Evolutionary conservation across 2,888 invertebrate genomes (phyloP), one percentile per base, ranked within the genome.

Genomic region (Limnephilus auricula): DNA sequence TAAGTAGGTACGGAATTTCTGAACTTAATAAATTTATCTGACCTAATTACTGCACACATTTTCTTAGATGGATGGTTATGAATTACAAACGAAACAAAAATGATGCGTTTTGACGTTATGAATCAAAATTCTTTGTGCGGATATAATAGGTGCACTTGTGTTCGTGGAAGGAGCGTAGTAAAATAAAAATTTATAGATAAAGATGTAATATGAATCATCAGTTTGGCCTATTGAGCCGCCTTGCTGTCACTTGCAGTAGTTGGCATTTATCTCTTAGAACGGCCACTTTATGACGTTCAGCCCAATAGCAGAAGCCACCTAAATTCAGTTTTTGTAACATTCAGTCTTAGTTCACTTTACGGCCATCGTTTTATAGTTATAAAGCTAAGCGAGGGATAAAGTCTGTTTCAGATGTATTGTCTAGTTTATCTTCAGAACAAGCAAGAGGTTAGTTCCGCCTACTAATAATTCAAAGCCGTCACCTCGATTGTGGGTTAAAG

Each of bases 211-310:
- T 45, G 79, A 89, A 90, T 86, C 91, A 83, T 90, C 91, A 90
- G 82, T 65, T 86, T 84, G 91, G 85, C 89, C 91, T 89, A 82
- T 90, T 82, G 89, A 90, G 82, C 91, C 89, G 65, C 40, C 82
- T 91, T 40, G 79, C 92, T 92, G 92, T 92, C 92, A 92, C 89
- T 92, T 89, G 92, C 92, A 92, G 86, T 91, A 86, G 91, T 90
- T 89, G 91, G 91, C 92, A 92, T 92, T 90, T 90, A 90, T 92
- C 92, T 92, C 92, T 30, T 32, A 87, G 45, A 90, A 90, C 80
- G 90, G 87, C 90, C 87, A 88, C 87, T 88, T 88, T 37, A 79
- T 88, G 87, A 79, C 87, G 78, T 34, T 88, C 25, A 50, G 34
- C 89, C 89, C 78, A 82, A 89, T 80, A 89, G 80, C 31, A 37